Percentiles rank a stretch among this genome's conserved stretches.
These are phyloP conservation scores for Epinephelus fuscoguttatus DNA, from an alignment of 2,113 vertebrate genomes.

Conservation along the genomic window DNA sequence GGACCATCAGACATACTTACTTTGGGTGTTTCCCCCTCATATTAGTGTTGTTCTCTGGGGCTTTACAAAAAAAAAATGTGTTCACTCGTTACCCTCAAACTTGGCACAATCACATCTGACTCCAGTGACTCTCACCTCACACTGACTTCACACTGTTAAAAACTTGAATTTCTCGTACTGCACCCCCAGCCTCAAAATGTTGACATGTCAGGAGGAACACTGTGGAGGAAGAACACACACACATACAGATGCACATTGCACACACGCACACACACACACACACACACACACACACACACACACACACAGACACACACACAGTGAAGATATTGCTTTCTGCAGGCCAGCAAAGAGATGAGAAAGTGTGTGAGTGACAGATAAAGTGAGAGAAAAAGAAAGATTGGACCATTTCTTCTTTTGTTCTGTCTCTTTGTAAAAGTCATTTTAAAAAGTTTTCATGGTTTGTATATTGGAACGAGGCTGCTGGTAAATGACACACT, in stretches of 20 bases:
- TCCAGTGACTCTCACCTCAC: slow-evolving; percentile 16
- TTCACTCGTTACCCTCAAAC: not conserved
- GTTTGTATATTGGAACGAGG: not conserved
- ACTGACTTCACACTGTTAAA: slow-evolving; percentile 19
- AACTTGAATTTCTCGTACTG: not conserved
- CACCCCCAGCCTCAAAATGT: not conserved
- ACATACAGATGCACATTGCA: too few species aligned
- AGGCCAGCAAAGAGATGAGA: slow-evolving; percentile 15
- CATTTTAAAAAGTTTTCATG: not conserved
- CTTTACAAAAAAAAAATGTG: not conserved
- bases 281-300: slow-evolving; percentile 16
- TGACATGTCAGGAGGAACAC: slow-evolving; percentile 19
- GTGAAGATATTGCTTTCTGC: slow-evolving; percentile 32
- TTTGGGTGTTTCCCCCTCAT: not conserved
- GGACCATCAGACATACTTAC: not conserved
- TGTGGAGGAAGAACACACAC: slow-evolving; percentile 13
- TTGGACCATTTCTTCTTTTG: not conserved
- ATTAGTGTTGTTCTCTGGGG: not conserved
- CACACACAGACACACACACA: not conserved
- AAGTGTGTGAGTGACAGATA: slow-evolving; percentile 18
- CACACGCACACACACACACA: slow-evolving; percentile 9
- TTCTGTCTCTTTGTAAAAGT: not conserved
- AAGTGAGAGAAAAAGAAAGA: slow-evolving; percentile 14
- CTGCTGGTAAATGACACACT: not conserved
- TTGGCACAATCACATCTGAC: not conserved